A percentile compares a stretch with the other conserved stretches of the same genome.
Evolutionary conservation across 64 coral and sea anemone species (phyloP).

Genomic region (Platygyra sinensis): DNA sequence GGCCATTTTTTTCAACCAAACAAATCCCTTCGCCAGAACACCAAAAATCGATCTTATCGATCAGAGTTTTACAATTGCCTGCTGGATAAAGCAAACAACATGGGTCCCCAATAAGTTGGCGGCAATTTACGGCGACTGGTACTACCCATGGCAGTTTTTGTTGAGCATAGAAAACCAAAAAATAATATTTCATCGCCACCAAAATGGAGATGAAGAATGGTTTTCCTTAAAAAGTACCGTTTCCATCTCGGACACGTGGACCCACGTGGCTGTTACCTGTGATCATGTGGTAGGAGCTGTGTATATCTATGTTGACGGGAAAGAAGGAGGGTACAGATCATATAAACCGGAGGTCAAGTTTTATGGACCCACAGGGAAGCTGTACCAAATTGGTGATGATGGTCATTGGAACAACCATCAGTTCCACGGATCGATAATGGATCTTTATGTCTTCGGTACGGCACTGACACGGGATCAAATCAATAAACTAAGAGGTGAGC

Average conservation of each 20-base stretch:
- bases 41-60: not conserved
- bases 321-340: not conserved
- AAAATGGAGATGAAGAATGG: not conserved
- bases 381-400: not conserved
- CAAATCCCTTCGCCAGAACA: not conserved
- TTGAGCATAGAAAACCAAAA: not conserved
- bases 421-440: slow-evolving; percentile 32
- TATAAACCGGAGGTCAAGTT: not conserved
- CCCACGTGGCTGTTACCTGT: not conserved
- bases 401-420: not conserved
- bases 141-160: not conserved
- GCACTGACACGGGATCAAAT: not conserved
- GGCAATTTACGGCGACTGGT: slow-evolving; percentile 1
- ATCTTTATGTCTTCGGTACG: slow-evolving; percentile 20
- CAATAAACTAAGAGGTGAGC: slow-evolving; percentile 21
- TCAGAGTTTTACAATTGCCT: slow-evolving; percentile 5
- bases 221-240: not conserved
- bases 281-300: not conserved
- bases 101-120: not conserved
- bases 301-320: not conserved
- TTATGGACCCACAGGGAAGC: not conserved
- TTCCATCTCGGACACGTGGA: not conserved
- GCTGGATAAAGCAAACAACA: slow-evolving; percentile 5
- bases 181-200: not conserved
- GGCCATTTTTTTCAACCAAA: not conserved